These are phyloP conservation scores for Calameuta filiformis DNA, from an alignment of 2,888 invertebrate species.

Conservation along the genomic window DNA sequence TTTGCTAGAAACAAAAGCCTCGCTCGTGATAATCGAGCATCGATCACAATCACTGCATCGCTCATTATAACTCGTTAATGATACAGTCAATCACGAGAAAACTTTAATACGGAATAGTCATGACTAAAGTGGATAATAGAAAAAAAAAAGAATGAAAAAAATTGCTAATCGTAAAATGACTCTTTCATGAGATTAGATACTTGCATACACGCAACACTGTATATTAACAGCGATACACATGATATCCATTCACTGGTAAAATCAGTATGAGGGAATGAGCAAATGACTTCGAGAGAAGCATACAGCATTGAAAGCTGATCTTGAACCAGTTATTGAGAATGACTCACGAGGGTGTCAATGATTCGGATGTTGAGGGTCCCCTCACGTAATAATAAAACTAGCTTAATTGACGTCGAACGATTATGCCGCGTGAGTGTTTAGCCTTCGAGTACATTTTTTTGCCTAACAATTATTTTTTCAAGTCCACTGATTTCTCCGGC, in stretches of 20 bases:
- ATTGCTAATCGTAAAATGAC: background rate
- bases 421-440: background rate
- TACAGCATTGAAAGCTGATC: conserved; percentile 13
- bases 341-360: conserved; percentile 17
- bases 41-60: background rate
- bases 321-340: conserved; percentile 19
- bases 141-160: background rate
- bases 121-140: background rate
- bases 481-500: background rate
- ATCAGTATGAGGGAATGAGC: background rate
- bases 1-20: background rate
- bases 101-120: background rate
- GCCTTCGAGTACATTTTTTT: background rate
- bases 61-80: background rate
- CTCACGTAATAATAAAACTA: background rate
- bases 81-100: background rate
- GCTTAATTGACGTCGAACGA: background rate
- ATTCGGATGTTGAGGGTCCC: background rate
- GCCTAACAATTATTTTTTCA: background rate
- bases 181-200: too few species aligned
- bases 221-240: background rate
- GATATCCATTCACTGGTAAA: background rate
- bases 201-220: background rate
- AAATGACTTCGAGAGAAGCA: conserved; percentile 4
- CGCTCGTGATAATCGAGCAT: background rate